These are phyloP conservation scores for Epizoanthus fatuus DNA, from an alignment of 92 coral and sea anemone genomes.

Conservation along the genomic window DNA sequence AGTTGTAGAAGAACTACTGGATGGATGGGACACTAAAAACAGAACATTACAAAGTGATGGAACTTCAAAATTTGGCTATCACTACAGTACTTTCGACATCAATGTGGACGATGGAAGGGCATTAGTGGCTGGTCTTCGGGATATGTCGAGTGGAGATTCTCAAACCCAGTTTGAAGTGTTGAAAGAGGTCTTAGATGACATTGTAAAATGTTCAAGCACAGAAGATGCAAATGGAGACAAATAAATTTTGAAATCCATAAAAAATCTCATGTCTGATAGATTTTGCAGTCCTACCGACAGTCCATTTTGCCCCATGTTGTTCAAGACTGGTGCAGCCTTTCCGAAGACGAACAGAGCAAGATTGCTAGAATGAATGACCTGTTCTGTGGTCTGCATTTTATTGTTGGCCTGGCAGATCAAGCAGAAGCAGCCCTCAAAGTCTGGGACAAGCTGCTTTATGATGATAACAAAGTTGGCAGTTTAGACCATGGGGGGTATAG, in stretches of 20 bases:
- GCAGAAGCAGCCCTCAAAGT: constrained; percentile 35
- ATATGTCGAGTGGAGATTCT: constrained; percentile 13
- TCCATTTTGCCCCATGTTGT: neutral
- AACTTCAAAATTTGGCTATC: constrained; percentile 18
- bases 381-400: constrained; percentile 24
- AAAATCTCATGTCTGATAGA: constrained; percentile 18
- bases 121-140: constrained; percentile 38
- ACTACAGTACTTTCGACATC: constrained; percentile 12
- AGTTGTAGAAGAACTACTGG: constrained; percentile 39
- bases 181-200: constrained; percentile 28
- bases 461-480: neutral
- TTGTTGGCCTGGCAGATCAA: constrained; percentile 20
- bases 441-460: constrained; percentile 36
- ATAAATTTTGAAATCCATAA: constrained; percentile 2
- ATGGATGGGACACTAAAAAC: constrained; percentile 5
- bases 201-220: constrained; percentile 26
- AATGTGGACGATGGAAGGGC: constrained; percentile 14
- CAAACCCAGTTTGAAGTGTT: constrained; percentile 8
- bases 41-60: constrained; percentile 31
- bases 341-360: neutral
- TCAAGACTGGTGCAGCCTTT: neutral
- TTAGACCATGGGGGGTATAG: neutral
- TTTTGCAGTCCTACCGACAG: constrained; percentile 12
- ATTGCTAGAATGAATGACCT: neutral
- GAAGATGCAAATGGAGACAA: constrained; percentile 15